Conservation (phyloP, 2,113 vertebrate genomes). For the Corydoras maculifer region DNA sequence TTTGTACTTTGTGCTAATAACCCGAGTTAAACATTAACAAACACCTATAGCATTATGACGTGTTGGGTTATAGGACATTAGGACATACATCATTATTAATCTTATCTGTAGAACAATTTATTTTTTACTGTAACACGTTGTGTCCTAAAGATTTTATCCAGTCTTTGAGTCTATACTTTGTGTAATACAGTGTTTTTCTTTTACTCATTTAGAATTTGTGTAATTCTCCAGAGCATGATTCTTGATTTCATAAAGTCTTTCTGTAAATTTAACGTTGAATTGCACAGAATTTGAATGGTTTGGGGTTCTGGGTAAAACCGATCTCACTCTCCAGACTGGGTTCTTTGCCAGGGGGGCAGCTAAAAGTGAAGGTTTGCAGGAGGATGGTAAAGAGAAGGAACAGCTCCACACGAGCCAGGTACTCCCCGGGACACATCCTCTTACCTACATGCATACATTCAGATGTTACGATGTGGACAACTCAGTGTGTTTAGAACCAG, state of each 20-base stretch:
- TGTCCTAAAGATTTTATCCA: no score
- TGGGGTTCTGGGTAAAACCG: constrained; percentile 42
- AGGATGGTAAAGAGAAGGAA: constrained; percentile 72
- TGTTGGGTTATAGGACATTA: no score
- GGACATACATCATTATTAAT: no score
- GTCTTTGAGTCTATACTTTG: no score
- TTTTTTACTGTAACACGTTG: no score
- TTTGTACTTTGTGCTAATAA: no score
- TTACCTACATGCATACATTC: constrained; percentile 57
- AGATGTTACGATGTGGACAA: no score
- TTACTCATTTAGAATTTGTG: neutral
- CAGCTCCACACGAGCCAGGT: constrained; percentile 69
- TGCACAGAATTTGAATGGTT: constrained; percentile 56
- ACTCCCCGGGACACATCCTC: constrained; percentile 68
- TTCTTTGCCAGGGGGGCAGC: constrained; percentile 20
- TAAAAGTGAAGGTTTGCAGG: constrained; percentile 43
- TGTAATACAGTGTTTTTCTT: no score
- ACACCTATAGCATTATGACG: no score
- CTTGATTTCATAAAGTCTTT: neutral
- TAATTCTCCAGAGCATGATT: constrained; percentile 1
- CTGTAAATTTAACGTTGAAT: constrained; percentile 40
- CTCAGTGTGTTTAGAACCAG: no score
- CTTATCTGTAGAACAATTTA: no score
- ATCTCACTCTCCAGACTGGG: constrained; percentile 45
- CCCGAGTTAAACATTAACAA: no score